Base-by-base conservation (phyloP, 2,113 vertebrate species). In the Phaethornis superciliosus region DNA sequence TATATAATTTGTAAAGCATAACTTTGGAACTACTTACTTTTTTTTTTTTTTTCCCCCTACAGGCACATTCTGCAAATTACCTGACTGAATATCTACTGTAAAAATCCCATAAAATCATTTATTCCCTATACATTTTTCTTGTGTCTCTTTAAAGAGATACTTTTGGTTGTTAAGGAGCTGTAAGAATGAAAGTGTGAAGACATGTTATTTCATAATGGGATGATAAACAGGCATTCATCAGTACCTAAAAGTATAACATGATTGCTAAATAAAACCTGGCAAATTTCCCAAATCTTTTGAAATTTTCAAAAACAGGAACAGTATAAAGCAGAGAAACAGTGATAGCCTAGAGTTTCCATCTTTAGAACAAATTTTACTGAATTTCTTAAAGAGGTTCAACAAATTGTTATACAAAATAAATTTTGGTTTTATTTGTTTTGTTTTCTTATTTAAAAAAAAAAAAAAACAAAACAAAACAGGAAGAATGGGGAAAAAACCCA, bases 191-290 rank as follows among this genome's bases (percentile, higher is more conserved):
- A 58, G 35, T 52, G 7, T 89, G 65, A 13, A 94, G 86, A 46
- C 27, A 55, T 26, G 84, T 89, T 95, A 44, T 72, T 95, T 96
- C 58, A 26, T 90, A 93, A 88, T 72, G 32, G 26, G 56, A 54
- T 92, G 42, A 56, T 89, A 91, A 97, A 96, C 26, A 80, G 52
- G 11, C 77, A 94, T 68, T 81, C 33, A 58, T 87, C 78, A 92
- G 30, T 54, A 72, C 54, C 33, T 18, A 69, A 44, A 95, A 78
- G 17, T 56, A 51, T 47, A 75, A 64, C 93, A 88, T 27, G 46
- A 63, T 69, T 92, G 54, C 76, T 91, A 87, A 93, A 91, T 87
- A 46, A 95, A 67, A 56, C 30, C 28, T 65, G 40, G 37, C 11
- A 92, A 58, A 83, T 89, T 92, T 95, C 37, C 19, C 23, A 28